These are phyloP conservation scores for Periophthalmus modestus DNA, from an alignment of 2,113 vertebrate species.

Conservation along the genomic window DNA sequence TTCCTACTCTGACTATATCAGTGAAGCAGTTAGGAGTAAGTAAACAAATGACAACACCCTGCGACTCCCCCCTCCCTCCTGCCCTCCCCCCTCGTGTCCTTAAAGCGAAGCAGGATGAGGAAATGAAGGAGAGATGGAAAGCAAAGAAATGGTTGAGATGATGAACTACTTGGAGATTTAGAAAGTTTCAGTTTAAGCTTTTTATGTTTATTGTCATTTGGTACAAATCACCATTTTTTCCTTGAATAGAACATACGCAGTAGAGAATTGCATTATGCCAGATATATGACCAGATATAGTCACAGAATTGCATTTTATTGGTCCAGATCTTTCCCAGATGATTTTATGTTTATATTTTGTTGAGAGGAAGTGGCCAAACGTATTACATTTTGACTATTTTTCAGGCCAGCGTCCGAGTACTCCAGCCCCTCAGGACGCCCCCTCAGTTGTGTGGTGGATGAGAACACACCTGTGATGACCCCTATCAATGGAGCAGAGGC, in stretches of 20 bases:
- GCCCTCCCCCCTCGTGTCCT: slow-evolving; percentile 12
- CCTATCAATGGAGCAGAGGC: slow-evolving; percentile 87
- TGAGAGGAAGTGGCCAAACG: too few relatives aligned
- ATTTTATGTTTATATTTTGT: too few relatives aligned
- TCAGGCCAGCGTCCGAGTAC: slow-evolving; percentile 93
- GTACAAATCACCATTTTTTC: neutral
- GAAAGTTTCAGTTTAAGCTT: neutral
- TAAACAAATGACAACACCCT: slow-evolving; percentile 49
- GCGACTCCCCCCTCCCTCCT: slow-evolving; percentile 18
- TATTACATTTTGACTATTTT: neutral
- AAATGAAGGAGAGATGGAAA: slow-evolving; percentile 13
- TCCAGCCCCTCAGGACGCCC: slow-evolving; percentile 91
- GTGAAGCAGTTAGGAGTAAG: slow-evolving; percentile 45
- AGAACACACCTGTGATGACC: slow-evolving; percentile 89
- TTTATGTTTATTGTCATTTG: neutral
- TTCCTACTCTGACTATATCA: slow-evolving; percentile 67
- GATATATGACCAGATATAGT: too few relatives aligned
- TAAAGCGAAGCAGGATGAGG: neutral
- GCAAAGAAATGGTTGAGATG: neutral
- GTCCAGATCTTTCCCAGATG: too few relatives aligned
- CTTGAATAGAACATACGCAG: too few relatives aligned
- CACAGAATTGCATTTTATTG: too few relatives aligned
- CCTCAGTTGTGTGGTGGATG: slow-evolving; percentile 92
- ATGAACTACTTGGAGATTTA: neutral
- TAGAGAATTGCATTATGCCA: too few relatives aligned